Evolutionary conservation across 2,888 invertebrate species (phyloP).

Genomic region (Ochropleura leucogaster): DNA sequence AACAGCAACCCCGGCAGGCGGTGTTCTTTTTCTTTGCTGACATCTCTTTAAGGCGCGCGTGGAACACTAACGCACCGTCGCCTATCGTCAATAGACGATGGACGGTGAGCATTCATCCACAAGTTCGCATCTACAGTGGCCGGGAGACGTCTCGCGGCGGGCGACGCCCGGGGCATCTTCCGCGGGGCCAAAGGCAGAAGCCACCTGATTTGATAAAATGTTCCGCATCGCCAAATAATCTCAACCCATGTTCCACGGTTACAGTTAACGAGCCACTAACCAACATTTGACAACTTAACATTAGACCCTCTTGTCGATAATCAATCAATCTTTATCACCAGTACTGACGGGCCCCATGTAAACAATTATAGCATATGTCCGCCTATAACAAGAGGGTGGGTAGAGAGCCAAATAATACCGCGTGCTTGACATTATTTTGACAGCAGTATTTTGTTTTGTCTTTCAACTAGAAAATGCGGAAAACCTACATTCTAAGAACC

Average conservation of each 20-base stretch:
- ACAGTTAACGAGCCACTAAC: slow-evolving; percentile 29
- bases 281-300: slow-evolving; percentile 48
- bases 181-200: too few species aligned
- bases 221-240: neutral
- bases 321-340: slow-evolving; percentile 71
- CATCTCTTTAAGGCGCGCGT: too few species aligned
- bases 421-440: slow-evolving; percentile 54
- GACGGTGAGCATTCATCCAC: too few species aligned
- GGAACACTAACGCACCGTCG: too few species aligned
- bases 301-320: slow-evolving; percentile 61
- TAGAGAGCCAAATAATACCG: slow-evolving; percentile 55
- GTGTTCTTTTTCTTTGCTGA: too few species aligned
- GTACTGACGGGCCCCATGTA: slow-evolving; percentile 66
- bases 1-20: too few species aligned
- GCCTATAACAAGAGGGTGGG: slow-evolving; percentile 51
- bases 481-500: neutral
- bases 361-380: slow-evolving; percentile 82
- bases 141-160: too few species aligned
- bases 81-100: too few species aligned
- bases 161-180: too few species aligned
- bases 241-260: neutral
- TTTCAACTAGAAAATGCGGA: neutral
- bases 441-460: slow-evolving; percentile 36
- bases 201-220: neutral
- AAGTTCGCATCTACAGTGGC: too few species aligned